phyloP scores from a whole-genome alignment of 1,140 invertebrate genomes.

The Helicoverpa armigera region DNA sequence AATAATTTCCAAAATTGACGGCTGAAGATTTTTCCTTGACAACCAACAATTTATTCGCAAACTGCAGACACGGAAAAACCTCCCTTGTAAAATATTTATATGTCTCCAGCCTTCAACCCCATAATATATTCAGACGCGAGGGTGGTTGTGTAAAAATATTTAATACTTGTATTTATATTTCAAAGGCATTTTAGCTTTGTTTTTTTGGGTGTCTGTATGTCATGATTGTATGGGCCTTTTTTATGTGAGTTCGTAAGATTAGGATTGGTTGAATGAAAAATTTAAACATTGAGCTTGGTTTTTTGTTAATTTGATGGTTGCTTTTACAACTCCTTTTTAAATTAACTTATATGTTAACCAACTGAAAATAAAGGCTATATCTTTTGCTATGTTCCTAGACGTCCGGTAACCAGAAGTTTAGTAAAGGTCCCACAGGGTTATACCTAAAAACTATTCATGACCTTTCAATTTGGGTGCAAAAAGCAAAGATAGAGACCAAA shows the following conservation, averaged over 20 bases:
- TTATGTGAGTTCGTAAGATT: not conserved
- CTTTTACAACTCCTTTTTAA: too few relatives aligned
- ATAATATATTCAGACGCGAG: slow-evolving; percentile 5
- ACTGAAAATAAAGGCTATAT: too few relatives aligned
- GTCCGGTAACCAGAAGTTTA: too few relatives aligned
- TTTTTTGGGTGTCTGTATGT: not conserved
- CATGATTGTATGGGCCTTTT: not conserved
- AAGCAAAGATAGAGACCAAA: not conserved
- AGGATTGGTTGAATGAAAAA: not conserved
- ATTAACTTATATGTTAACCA: too few relatives aligned
- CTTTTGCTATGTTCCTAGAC: too few relatives aligned
- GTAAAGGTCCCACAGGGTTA: too few relatives aligned
- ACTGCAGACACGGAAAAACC: not conserved
- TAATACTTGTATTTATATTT: slow-evolving; percentile 14
- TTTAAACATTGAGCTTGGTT: too few relatives aligned
- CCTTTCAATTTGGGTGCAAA: slow-evolving; percentile 3
- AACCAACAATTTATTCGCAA: slow-evolving; percentile 16
- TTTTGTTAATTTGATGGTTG: too few relatives aligned
- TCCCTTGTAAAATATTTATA: slow-evolving; percentile 10
- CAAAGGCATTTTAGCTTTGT: not conserved
- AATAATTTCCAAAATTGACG: slow-evolving; percentile 1
- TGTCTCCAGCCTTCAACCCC: not conserved
- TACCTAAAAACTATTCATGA: slow-evolving; percentile 11
- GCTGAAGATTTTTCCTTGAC: not conserved
- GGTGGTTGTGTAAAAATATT: slow-evolving; percentile 2